These are phyloP conservation scores for Cacatua alba DNA, from an alignment of 2,113 vertebrate species.

Conservation along the genomic window DNA sequence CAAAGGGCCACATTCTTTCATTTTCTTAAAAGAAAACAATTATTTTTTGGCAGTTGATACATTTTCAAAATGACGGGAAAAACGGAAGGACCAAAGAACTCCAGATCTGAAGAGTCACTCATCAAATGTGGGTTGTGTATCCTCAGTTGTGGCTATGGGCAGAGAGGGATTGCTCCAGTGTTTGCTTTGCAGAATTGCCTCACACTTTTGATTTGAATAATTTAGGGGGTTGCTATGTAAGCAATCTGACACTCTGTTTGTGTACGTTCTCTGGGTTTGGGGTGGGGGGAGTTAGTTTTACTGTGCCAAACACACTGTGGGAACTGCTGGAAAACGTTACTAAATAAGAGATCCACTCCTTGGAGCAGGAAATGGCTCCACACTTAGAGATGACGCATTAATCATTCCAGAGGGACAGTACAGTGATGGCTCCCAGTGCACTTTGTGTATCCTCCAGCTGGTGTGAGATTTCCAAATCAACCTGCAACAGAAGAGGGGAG, in stretches of 20 bases:
- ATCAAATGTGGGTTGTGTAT: background rate
- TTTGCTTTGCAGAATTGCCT: background rate
- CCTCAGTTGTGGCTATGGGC: background rate
- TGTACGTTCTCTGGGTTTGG: background rate
- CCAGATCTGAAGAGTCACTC: background rate
- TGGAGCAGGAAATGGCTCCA: background rate
- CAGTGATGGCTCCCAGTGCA: background rate
- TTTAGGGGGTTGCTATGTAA: background rate
- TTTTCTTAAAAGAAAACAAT: slow-evolving; percentile 1
- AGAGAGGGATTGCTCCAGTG: background rate
- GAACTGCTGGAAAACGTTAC: background rate
- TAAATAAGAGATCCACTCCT: background rate
- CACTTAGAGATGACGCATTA: background rate
- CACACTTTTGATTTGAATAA: background rate
- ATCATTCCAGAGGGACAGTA: background rate
- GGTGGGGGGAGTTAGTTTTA: background rate
- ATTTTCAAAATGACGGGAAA: slow-evolving; percentile 9
- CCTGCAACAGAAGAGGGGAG: background rate
- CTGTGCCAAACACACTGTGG: background rate
- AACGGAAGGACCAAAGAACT: background rate
- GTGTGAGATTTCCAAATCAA: background rate
- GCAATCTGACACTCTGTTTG: background rate
- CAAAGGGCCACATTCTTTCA: slow-evolving; percentile 47
- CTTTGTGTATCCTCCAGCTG: background rate
- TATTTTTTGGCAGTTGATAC: background rate